A percentile compares a stretch with the other conserved stretches of the same genome.
These are phyloP conservation scores for Dendroctonus valens DNA, from an alignment of 1,140 invertebrate genomes.

Conservation along the genomic window DNA sequence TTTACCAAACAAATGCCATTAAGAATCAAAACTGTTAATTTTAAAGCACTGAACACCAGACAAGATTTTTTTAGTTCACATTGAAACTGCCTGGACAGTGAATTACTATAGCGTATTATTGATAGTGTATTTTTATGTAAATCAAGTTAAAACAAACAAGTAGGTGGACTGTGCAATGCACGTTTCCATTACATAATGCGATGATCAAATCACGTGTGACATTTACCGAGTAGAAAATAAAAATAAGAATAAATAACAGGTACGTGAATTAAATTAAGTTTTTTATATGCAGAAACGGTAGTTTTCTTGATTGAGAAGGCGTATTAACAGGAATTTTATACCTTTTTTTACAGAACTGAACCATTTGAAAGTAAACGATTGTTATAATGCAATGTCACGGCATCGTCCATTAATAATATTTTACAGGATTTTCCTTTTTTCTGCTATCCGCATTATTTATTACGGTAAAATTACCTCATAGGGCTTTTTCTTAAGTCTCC, in stretches of 20 bases:
- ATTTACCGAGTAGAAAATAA: slow-evolving; percentile 35
- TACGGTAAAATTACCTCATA: slow-evolving; percentile 4
- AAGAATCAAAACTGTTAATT: too few species aligned
- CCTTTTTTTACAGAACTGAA: slow-evolving; percentile 13
- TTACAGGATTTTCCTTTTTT: slow-evolving; percentile 12
- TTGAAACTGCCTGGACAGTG: too few species aligned
- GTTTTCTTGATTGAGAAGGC: slow-evolving; percentile 26
- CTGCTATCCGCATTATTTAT: slow-evolving; percentile 8
- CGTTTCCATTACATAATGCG: slow-evolving; percentile 38
- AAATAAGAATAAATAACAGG: slow-evolving; percentile 34
- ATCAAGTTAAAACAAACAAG: slow-evolving; percentile 8
- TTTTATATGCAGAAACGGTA: slow-evolving; percentile 31
- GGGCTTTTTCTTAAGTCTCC: background rate
- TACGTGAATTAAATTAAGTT: slow-evolving; percentile 18
- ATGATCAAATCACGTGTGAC: slow-evolving; percentile 38
- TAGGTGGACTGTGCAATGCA: slow-evolving; percentile 29
- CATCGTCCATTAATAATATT: slow-evolving; percentile 22
- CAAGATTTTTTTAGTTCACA: too few species aligned
- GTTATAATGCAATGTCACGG: slow-evolving; percentile 22
- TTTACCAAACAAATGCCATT: too few species aligned
- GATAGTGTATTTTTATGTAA: background rate
- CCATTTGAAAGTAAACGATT: slow-evolving; percentile 30
- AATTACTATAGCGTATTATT: too few species aligned
- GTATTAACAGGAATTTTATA: slow-evolving; percentile 27
- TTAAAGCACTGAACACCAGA: too few species aligned